Base-by-base conservation (phyloP, 2,888 invertebrate species). In the Athetis lepigone region DNA sequence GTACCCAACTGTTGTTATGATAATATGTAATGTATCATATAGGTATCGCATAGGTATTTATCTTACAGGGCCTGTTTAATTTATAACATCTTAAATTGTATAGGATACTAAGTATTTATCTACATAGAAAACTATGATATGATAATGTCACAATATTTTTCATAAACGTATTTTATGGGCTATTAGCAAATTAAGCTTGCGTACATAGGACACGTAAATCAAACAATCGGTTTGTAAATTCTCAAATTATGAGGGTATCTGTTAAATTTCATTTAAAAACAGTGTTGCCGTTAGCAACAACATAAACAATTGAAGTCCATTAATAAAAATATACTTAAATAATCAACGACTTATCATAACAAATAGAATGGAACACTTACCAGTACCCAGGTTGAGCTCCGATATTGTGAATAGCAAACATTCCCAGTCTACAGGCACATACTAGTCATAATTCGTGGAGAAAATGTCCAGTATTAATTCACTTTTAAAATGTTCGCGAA, bases 361-460 rank as follows among this genome's bases (percentile, higher is more conserved):
- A 78, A 72, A 61, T n/a, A n/a, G 64, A 69, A 69, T 71, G 64
- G 55, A 57, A 80, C 70, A 77, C 79, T 80, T 59, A 79, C 79
- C 79, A 75, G 54, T 72, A 43, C 63, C 51, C 58, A 68, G 57
- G 60, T 65, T 65, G 46, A 36, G 62, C 62, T 74, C 74, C 71
- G 45, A 76, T 64, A 71, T 62, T 51, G 50, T 58, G 54, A 52
- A 49, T 45, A 64, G 59, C 58, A 67, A 68, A 68, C 71, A 78
- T 71, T 58, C 59, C 62, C 71, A 63, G 55, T 74, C 59, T 68
- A 60, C 64, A 66, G 52, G 45, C 80, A 79, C 80, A 59, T 58
- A 58, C 4, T 46, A 59, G 70, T 49, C 61, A 63, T 64, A 51
- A 59, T 63, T 66, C 33, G 39, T 55, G 68, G 68, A 69, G 69